Conservation (phyloP, 2,113 vertebrate species). For the Hyperopisus bebe region DNA sequence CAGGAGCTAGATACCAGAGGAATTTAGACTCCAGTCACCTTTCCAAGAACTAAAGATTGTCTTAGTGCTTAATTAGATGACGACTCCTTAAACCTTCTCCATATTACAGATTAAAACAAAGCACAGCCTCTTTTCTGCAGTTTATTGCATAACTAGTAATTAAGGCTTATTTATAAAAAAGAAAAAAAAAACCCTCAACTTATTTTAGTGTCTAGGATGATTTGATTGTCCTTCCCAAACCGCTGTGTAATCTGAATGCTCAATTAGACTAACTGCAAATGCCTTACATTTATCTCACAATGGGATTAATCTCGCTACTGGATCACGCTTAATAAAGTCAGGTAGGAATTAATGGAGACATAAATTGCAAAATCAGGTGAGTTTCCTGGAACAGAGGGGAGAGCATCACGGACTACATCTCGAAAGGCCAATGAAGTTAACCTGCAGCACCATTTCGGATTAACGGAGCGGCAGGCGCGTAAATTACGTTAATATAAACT, state of each 20-base stretch:
- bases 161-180: background rate
- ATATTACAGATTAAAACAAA: background rate
- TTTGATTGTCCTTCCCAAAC: background rate
- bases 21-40: background rate
- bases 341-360: background rate
- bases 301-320: background rate
- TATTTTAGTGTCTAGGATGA: background rate
- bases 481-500: background rate
- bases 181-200: background rate
- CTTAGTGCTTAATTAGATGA: background rate
- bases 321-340: background rate
- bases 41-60: background rate
- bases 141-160: background rate
- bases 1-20: background rate
- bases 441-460: background rate
- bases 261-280: background rate
- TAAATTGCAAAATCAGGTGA: background rate
- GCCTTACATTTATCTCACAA: background rate
- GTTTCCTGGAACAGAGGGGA: background rate
- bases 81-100: background rate
- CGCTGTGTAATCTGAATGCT: background rate
- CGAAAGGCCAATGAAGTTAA: background rate
- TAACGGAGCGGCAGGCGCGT: background rate
- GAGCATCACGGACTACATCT: background rate
- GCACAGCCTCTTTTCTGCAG: background rate